Evolutionary conservation across 2,113 vertebrate species (phyloP).

Genomic region (Microcebus jonahi): DNA sequence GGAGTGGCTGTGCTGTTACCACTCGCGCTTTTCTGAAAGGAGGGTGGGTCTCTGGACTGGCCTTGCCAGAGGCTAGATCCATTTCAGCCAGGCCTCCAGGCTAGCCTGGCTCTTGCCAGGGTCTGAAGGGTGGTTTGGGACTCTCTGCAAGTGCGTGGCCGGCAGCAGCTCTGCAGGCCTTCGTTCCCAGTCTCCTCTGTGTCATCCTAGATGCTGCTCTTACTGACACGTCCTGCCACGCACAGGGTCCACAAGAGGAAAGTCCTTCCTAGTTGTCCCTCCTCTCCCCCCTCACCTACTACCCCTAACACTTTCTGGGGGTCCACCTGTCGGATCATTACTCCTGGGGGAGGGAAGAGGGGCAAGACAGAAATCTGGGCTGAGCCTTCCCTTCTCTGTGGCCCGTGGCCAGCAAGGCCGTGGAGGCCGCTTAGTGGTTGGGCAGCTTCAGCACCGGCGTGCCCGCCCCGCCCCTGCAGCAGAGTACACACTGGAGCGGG

Average conservation of each 20-base stretch:
- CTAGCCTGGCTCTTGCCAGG: not conserved
- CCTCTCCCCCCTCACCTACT: not conserved
- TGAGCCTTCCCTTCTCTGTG: not conserved
- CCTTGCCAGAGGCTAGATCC: not conserved
- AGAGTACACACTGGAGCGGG: not conserved
- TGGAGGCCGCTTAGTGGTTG: slow-evolving; percentile 37
- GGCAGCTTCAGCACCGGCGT: slow-evolving; percentile 12
- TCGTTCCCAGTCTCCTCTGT: not conserved
- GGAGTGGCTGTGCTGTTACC: no score
- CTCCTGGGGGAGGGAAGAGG: not conserved
- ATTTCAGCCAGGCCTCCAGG: not conserved
- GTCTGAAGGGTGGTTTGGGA: no score
- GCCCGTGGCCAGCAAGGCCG: not conserved
- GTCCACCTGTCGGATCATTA: not conserved
- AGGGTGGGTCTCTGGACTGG: not conserved
- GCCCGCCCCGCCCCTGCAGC: slow-evolving; percentile 14
- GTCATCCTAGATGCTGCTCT: not conserved
- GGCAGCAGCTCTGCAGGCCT: not conserved
- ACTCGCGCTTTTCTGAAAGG: not conserved
- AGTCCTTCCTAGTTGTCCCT: not conserved
- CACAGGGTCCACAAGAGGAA: not conserved
- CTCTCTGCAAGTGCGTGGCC: not conserved
- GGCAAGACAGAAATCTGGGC: not conserved
- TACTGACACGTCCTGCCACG: not conserved
- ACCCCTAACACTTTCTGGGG: not conserved